Conservation (phyloP, 2,113 vertebrate genomes). For the Eurystomus gularis region DNA sequence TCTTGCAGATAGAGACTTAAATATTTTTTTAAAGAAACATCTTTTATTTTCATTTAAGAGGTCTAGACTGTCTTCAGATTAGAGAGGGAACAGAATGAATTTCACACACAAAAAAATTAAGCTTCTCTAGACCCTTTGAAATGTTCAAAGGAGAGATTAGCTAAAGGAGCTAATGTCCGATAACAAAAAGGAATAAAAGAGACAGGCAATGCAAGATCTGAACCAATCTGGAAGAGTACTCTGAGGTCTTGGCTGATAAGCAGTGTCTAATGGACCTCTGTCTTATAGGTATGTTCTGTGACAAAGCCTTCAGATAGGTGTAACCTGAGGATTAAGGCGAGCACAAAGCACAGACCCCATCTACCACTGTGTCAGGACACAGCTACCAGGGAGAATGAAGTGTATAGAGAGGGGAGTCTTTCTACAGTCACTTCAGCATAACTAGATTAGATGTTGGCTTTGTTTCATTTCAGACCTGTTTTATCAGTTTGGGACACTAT, state of each 20-base stretch:
- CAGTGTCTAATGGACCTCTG: neutral
- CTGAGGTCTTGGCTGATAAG: neutral
- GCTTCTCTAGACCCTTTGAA: neutral
- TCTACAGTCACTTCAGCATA: neutral
- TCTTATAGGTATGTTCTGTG: neutral
- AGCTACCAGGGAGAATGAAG: neutral
- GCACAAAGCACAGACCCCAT: neutral
- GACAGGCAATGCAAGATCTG: neutral
- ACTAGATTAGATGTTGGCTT: neutral
- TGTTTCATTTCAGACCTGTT: neutral
- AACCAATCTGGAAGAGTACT: neutral
- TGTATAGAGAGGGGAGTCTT: accelerated
- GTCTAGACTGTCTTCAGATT: neutral
- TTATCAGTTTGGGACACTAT: neutral
- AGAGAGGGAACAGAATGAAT: neutral
- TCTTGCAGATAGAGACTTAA: neutral
- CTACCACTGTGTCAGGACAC: neutral
- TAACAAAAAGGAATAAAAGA: neutral
- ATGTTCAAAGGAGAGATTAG: neutral
- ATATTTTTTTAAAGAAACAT: neutral
- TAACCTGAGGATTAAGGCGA: neutral
- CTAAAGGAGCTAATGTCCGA: neutral
- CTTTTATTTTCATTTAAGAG: neutral
- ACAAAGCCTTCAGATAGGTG: neutral
- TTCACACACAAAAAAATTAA: neutral